Evolutionary conservation across 37 sponge, comb jelly and placozoan species (phyloP), one percentile per base, ranked within the genome.

Genomic region (Beroe forskalii): DNA sequence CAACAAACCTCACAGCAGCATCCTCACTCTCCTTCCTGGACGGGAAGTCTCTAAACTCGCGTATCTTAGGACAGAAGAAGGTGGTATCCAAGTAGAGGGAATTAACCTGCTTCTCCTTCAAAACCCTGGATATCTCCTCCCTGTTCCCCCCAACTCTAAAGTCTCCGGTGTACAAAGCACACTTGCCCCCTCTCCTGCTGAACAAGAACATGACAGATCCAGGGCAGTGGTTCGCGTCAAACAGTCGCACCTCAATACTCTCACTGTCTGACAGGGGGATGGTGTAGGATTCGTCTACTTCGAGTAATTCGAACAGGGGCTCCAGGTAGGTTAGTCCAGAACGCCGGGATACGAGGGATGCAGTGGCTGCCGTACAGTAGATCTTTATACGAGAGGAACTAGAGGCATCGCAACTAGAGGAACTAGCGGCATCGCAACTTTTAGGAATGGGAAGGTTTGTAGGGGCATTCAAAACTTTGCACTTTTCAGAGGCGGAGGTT

Each of bases 101-200:
- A 23, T 63, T 63, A 55, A 55, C 14, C 17, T 55, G 60, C 14
- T 28, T 30, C 20, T 63, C 25, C 4, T 63, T 63, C 2, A 63
- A 28, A 3, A 30, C 25, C 20, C 25, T 63, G n/a, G 20, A 4
- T 4, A 63, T 6, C 20, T 24, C 25, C 20, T 4, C 6, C n/a
- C n/a, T n/a, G 25, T 63, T 30, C 25, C 25, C 25, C 2, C 28
- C n/a, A 19, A 63, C 14, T 28, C 66, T 24, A 19, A 63, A 63
- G 25, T 63, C 66, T 63, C 66, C 66, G 14, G 66, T 63, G n/a
- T 63, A 63, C n/a, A 63, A 63, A 63, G 66, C 9, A 63, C 23
- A 4, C 20, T n/a, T n/a, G n/a, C 2, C 66, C 4, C 66, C 66
- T 28, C 25, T 19, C n/a, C 66, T 63, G 6, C 28, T 28, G 25